Base-by-base conservation (phyloP, 2,888 invertebrate genomes). In the Spisula subtruncata region DNA sequence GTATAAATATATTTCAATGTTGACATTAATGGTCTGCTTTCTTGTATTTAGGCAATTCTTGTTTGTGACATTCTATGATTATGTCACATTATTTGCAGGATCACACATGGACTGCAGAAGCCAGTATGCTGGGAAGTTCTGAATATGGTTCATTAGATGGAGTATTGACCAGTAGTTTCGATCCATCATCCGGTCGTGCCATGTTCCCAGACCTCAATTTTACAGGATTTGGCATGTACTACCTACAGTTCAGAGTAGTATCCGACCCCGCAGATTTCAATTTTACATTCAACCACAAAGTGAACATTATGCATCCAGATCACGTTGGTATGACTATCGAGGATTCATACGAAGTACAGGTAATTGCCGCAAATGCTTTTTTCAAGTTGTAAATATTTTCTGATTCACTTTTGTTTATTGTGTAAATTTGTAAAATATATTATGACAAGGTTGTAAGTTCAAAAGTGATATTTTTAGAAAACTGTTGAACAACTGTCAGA, bases 221-320 rank as follows among this genome's bases (percentile, higher is more conserved):
- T n/a, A 92, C 94, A 29, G 90, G 91, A 12, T 83, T 91, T 12
- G 95, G 95, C 32, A 85, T 91, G 20, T 94, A 94, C 85, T 89
- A 91, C 56, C 4, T 95, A 6, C 85, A 90, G 48, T 93, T 94
- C 82, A 85, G 66, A 6, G 90, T 93, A 0, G 81, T 89, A 46
- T 94, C 95, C 0, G 88, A 83, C 0, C 95, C 95, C 41, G 35
- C 86, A 6, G 92, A 90, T 32, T 92, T 81, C 54, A 85, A 91
- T 60, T n/a, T 91, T 14, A 89, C 89, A 10, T 41, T 89, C 10
- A 89, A 88, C 83, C 86, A 88, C 35, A 90, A 91, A 54, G 4
- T 92, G 46, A 66, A 56, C 18, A 93, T 94, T 8, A 86, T 87
- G 18, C 86, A 93, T 0, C 85, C 90, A 1, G 86, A 83, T 10